These are phyloP conservation scores for Cheilosia soror DNA, from an alignment of 2,888 invertebrate genomes.

Conservation along the genomic window DNA sequence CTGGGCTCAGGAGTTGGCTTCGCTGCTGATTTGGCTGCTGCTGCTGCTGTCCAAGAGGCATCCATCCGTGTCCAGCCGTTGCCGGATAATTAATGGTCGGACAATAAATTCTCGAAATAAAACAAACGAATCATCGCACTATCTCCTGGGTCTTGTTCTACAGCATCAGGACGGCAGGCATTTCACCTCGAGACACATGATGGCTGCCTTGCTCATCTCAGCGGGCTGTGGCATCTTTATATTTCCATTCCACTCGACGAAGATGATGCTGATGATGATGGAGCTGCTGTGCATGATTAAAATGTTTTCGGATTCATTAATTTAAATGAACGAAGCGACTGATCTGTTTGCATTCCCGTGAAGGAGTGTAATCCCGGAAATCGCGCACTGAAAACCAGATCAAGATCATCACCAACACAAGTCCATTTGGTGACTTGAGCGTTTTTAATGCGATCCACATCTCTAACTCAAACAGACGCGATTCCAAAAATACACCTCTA, in stretches of 20 bases:
- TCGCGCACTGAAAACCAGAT: slow-evolving; percentile 34
- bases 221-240: slow-evolving; percentile 67
- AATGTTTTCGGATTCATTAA: slow-evolving; percentile 78
- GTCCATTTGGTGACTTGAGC: slow-evolving; percentile 13
- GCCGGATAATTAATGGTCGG: slow-evolving; percentile 74
- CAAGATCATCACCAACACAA: slow-evolving; percentile 25
- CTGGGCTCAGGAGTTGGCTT: slow-evolving; percentile 48
- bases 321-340: slow-evolving; percentile 76
- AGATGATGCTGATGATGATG: slow-evolving; percentile 70
- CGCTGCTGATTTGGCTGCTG: slow-evolving; percentile 66
- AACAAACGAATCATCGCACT: slow-evolving; percentile 75
- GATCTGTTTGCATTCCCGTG: slow-evolving; percentile 50
- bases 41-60: slow-evolving; percentile 67
- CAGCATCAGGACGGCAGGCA: slow-evolving; percentile 37
- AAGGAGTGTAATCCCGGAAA: slow-evolving; percentile 52
- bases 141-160: slow-evolving; percentile 11
- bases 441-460: slow-evolving; percentile 28
- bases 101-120: slow-evolving; percentile 74
- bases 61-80: slow-evolving; percentile 66
- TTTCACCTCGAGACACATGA: slow-evolving; percentile 73
- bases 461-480: neutral
- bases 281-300: slow-evolving; percentile 76
- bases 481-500: slow-evolving; percentile 46
- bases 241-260: slow-evolving; percentile 31
- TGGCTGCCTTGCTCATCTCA: slow-evolving; percentile 68